phyloP scores from a whole-genome alignment of 2,113 vertebrate genomes.

The Urocitellus parryii region DNA sequence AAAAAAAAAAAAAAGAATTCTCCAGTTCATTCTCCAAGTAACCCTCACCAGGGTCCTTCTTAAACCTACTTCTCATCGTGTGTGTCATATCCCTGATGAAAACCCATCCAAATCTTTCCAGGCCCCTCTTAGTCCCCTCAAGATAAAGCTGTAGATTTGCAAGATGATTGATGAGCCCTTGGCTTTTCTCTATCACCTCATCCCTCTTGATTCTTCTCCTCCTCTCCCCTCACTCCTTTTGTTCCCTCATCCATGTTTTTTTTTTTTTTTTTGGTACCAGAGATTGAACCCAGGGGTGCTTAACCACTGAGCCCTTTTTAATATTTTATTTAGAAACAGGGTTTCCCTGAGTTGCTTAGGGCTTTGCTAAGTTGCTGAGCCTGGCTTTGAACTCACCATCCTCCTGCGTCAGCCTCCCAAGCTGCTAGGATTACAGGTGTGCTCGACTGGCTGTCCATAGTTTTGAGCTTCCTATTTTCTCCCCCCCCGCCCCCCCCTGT shows the following conservation, averaged over 20 bases:
- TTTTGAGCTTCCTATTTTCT: background rate
- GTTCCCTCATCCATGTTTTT: background rate
- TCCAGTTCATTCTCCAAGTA: background rate
- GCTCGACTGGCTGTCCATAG: background rate
- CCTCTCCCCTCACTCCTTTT: accelerated
- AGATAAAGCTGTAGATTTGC: background rate
- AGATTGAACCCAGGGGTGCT: too few species aligned
- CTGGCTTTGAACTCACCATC: too few species aligned
- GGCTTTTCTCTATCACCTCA: background rate
- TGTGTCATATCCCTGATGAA: background rate
- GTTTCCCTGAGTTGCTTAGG: too few species aligned
- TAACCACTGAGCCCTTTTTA: too few species aligned
- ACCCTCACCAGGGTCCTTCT: background rate
- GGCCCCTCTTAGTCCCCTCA: background rate
- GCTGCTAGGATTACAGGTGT: too few species aligned
- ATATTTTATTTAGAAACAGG: too few species aligned
- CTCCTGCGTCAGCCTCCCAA: too few species aligned
- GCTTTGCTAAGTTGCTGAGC: too few species aligned
- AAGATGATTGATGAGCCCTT: background rate
- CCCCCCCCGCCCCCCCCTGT: too few species aligned
- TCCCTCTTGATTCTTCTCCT: background rate
- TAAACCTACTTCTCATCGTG: background rate
- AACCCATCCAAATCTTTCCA: background rate
- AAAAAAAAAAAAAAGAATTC: too few species aligned
- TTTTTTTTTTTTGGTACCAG: too few species aligned